Base-by-base conservation (phyloP, 1,140 invertebrate genomes). In the Neuroterus valhalla region DNA sequence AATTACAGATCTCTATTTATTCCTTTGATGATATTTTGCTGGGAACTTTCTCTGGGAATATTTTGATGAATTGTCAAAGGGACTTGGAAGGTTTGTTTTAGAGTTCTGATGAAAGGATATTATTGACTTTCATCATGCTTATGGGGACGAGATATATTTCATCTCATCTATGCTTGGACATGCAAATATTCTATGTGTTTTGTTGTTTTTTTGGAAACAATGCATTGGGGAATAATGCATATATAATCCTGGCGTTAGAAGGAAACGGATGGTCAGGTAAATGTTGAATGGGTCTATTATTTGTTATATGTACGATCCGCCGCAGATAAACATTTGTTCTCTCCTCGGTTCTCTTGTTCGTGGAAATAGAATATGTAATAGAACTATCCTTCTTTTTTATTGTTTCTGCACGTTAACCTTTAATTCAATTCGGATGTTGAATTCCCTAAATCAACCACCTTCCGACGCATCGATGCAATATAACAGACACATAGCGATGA, bases 401-500 rank as follows among this genome's bases (percentile, higher is more conserved):
- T 38, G 31, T 10, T 38, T 38, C 10, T 38, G 31, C 31, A 10
- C 10, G 31, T 8, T 8, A 5, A 38, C 31, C 10, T 38, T 38
- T 0, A 38, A 38, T 38, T 8, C 31, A 8, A 38, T 38, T 8
- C 6, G 31, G 31, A 0, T 0, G 0, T 38, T 0, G 6, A 38
- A 1, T 38, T 8, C 31, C 10, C 1, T 38, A 38, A 48, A 48
- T 48, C 17, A 48, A 19, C 6, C 17, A 19, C 8, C 46, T 15
- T 31, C 23, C 55, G 79, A 82, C 74, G 76, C 76, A 78, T 72
- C 77, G 77, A 79, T 71, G 79, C 71, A 52, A 78, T 46, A 72
- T 68, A 52, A 14, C 44, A 68, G 38, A 21, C 17, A 50, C 72
- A 74, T 79, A 76, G 70, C 77, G 77, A 78, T 79, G 67, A 62